Evolutionary conservation across 2,888 invertebrate species (phyloP).

Genomic region (Drosophila fulvimacula): DNA sequence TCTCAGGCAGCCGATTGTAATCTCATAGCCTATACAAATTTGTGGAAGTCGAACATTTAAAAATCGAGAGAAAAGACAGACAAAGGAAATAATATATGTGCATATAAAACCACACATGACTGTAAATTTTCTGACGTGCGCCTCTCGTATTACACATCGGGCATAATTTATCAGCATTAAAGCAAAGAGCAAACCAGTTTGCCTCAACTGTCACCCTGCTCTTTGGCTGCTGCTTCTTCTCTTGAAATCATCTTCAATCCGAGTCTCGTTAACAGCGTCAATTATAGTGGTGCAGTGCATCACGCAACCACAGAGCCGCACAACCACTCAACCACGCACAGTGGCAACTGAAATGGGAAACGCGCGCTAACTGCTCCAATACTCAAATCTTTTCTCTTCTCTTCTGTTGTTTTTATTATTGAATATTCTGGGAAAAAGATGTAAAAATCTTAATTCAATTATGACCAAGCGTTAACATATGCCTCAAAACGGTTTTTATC

Average conservation of each 20-base stretch:
- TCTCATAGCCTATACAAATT: slow-evolving; percentile 34
- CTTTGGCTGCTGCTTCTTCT: neutral
- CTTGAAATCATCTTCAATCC: slow-evolving; percentile 17
- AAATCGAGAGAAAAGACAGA: slow-evolving; percentile 3
- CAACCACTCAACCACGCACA: slow-evolving; percentile 47
- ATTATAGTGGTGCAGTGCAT: slow-evolving; percentile 64
- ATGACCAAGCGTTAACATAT: slow-evolving; percentile 48
- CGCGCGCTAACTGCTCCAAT: slow-evolving; percentile 22
- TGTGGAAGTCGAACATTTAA: slow-evolving; percentile 13
- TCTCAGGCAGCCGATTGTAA: slow-evolving; percentile 27
- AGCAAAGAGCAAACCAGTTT: slow-evolving; percentile 62
- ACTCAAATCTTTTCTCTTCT: slow-evolving; percentile 6
- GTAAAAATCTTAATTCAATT: slow-evolving; percentile 66
- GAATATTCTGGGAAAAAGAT: slow-evolving; percentile 59
- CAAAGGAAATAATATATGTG: slow-evolving; percentile 33
- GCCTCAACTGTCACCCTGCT: slow-evolving; percentile 20
- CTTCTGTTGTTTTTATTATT: slow-evolving; percentile 26
- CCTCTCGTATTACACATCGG: slow-evolving; percentile 55
- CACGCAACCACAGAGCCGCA: slow-evolving; percentile 1
- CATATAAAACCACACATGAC: slow-evolving; percentile 38
- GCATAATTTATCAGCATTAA: slow-evolving; percentile 70
- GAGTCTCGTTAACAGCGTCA: slow-evolving; percentile 40
- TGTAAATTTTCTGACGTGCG: slow-evolving; percentile 37
- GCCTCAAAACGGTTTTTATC: slow-evolving; percentile 30
- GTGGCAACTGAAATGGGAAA: slow-evolving; percentile 55